Evolutionary conservation across 2,888 invertebrate genomes (phyloP).

Genomic region (Drosophila anomelani): DNA sequence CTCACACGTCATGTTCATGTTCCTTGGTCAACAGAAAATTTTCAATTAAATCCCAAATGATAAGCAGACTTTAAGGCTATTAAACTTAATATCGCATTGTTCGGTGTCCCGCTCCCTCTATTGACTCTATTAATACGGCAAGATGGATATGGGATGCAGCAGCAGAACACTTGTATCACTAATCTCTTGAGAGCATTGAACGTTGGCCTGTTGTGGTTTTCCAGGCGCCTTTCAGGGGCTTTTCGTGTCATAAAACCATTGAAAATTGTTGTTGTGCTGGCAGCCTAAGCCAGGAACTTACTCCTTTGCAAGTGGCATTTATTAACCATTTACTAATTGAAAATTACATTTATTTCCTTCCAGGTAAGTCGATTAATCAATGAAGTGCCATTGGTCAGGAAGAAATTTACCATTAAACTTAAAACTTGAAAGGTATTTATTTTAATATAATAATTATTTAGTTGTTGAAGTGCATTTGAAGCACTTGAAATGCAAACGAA

Average conservation of each 20-base stretch:
- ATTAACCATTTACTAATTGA: slow-evolving; percentile 34
- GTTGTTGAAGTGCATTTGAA: background rate
- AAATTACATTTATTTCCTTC: slow-evolving; percentile 25
- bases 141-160: background rate
- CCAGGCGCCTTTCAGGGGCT: slow-evolving; percentile 11
- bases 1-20: slow-evolving; percentile 37
- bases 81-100: slow-evolving; percentile 24
- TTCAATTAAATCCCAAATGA: slow-evolving; percentile 37
- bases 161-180: slow-evolving; percentile 25
- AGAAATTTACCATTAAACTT: background rate
- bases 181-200: slow-evolving; percentile 38
- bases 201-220: slow-evolving; percentile 18
- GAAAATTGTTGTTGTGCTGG: background rate
- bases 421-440: background rate
- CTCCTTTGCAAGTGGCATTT: background rate
- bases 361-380: slow-evolving; percentile 35
- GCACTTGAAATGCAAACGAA: background rate
- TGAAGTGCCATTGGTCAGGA: background rate
- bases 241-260: slow-evolving; percentile 4
- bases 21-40: slow-evolving; percentile 28
- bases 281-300: slow-evolving; percentile 1
- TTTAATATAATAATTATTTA: background rate
- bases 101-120: background rate
- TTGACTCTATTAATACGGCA: slow-evolving; percentile 32
- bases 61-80: slow-evolving; percentile 31